Evolutionary conservation across 2,797 vertebrate genomes (phyloP).

Genomic region (Xenops minutus): DNA sequence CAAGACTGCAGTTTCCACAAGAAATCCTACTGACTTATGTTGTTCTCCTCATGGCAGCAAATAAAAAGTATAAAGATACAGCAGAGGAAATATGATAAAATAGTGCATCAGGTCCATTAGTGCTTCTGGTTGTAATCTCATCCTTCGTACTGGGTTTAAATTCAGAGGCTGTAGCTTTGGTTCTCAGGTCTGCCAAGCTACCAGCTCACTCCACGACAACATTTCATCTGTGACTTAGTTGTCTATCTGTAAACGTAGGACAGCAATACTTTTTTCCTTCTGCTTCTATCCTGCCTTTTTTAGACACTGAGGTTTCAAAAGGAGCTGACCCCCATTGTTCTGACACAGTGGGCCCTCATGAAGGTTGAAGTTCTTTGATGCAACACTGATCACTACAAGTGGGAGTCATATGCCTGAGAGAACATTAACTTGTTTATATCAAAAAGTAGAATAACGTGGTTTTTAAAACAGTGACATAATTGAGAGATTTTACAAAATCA

Average conservation of each 20-base stretch:
- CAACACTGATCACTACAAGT: not conserved
- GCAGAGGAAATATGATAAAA: not conserved
- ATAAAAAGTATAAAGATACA: not conserved
- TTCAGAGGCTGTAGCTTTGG: not conserved
- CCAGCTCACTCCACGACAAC: not conserved
- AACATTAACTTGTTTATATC: not conserved
- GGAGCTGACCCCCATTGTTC: not conserved
- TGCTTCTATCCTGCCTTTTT: not conserved
- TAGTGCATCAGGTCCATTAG: not conserved
- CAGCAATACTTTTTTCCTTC: not conserved
- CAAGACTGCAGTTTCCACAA: not conserved
- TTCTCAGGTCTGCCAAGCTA: not conserved
- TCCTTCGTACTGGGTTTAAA: not conserved
- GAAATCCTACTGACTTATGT: not conserved
- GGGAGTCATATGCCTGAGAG: not conserved
- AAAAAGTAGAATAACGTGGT: not conserved
- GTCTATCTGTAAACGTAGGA: not conserved
- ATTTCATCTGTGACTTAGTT: not conserved
- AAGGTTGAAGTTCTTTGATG: not conserved
- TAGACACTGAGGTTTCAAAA: not conserved
- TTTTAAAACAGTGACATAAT: not conserved
- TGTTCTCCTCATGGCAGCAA: not conserved
- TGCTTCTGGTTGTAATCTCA: not conserved
- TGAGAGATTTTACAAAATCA: not conserved
- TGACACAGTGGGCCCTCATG: not conserved